Evolutionary conservation across 2,888 invertebrate species (phyloP).

Genomic region (Noctua fimbriata): DNA sequence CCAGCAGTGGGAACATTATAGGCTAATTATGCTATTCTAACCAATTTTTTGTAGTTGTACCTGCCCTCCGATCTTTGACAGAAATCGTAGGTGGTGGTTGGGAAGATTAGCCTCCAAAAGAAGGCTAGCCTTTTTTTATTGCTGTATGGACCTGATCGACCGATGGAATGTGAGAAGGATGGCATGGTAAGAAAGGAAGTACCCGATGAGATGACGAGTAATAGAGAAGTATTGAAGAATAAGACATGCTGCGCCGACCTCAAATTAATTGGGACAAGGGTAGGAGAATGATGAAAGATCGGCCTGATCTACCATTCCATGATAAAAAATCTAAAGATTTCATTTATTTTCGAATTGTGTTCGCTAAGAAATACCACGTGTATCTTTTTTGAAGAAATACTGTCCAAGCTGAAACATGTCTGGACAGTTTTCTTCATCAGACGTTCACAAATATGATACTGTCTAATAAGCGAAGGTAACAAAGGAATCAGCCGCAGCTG

Average conservation of each 20-base stretch:
- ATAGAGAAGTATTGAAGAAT: background rate
- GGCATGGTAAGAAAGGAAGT: background rate
- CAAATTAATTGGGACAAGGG: background rate
- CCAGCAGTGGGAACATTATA: too few relatives aligned
- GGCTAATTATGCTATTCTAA: too few relatives aligned
- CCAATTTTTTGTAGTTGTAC: background rate
- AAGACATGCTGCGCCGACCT: too few relatives aligned
- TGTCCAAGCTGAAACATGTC: background rate
- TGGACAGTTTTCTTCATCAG: slow-evolving; percentile 19
- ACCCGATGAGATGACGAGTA: background rate
- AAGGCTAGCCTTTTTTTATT: background rate
- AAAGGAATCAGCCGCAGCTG: slow-evolving; percentile 53
- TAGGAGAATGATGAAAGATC: background rate
- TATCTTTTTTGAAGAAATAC: background rate
- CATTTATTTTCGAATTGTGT: background rate
- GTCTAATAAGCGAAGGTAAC: slow-evolving; percentile 45
- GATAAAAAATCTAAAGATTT: background rate
- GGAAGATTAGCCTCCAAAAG: background rate
- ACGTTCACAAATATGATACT: slow-evolving; percentile 35
- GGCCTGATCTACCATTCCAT: background rate
- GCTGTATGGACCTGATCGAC: background rate
- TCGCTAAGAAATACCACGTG: background rate
- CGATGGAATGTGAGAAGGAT: background rate
- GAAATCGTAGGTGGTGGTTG: background rate
- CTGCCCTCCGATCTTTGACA: background rate